These are phyloP conservation scores for Muricea muricata DNA, from an alignment of 92 coral and sea anemone species.

Conservation along the genomic window DNA sequence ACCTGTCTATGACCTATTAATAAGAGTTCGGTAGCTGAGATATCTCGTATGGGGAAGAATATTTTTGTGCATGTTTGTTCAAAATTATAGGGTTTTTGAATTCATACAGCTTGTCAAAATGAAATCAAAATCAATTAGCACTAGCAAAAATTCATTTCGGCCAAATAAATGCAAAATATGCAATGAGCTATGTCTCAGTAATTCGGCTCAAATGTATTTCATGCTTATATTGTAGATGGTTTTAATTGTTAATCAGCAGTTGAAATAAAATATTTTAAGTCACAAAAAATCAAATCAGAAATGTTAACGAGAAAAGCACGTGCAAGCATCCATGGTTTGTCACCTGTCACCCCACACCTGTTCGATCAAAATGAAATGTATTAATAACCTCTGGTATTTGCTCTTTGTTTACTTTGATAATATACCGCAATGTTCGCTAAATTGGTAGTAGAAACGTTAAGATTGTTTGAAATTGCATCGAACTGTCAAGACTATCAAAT, in stretches of 20 bases:
- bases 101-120: too few species aligned
- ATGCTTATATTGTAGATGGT: neutral
- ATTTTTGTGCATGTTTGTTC: neutral
- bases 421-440: neutral
- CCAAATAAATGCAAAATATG: too few species aligned
- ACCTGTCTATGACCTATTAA: neutral
- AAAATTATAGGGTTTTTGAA: neutral
- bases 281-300: neutral
- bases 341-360: too few species aligned
- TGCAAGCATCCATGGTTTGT: too few species aligned
- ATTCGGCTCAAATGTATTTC: too few species aligned
- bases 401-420: neutral
- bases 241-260: neutral
- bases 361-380: too few species aligned
- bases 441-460: neutral
- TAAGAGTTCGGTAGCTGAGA: neutral
- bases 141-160: too few species aligned
- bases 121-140: too few species aligned
- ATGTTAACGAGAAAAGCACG: neutral
- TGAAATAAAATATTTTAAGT: neutral
- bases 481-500: neutral
- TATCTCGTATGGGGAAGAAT: neutral
- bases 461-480: slow-evolving; percentile 1
- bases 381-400: neutral
- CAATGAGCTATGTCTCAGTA: too few species aligned